Percentiles rank a stretch among this genome's conserved stretches.
Conservation (phyloP, 2,888 invertebrate genomes). For the Drosophila birchii region DNA sequence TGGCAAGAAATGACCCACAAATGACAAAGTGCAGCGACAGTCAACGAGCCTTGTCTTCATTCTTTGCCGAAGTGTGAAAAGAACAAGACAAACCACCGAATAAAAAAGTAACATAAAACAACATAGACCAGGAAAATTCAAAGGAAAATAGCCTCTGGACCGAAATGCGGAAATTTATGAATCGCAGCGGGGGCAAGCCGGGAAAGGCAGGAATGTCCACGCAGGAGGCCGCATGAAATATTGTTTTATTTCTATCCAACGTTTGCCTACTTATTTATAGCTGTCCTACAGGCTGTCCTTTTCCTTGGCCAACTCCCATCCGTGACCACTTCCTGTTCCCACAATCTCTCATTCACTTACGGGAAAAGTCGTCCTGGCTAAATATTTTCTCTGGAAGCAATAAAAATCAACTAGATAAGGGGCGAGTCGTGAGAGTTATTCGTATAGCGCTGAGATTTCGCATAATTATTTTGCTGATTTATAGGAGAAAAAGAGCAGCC, state of each 20-base stretch:
- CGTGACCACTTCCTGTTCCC: background rate
- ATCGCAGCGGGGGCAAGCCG: slow-evolving; percentile 19
- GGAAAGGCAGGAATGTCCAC: background rate
- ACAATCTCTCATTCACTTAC: background rate
- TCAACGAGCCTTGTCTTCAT: slow-evolving; percentile 42
- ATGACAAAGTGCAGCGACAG: slow-evolving; percentile 69
- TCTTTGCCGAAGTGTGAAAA: slow-evolving; percentile 64
- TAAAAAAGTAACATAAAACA: slow-evolving; percentile 15
- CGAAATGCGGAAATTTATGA: slow-evolving; percentile 32
- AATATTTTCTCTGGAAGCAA: slow-evolving; percentile 46
- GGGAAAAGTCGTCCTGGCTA: slow-evolving; percentile 12
- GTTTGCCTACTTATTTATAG: slow-evolving; percentile 37
- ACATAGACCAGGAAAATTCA: slow-evolving; percentile 1
- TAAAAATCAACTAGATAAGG: slow-evolving; percentile 69
- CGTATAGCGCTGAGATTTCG: slow-evolving; percentile 65
- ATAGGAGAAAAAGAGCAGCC: slow-evolving; percentile 52
- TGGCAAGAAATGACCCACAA: slow-evolving; percentile 55
- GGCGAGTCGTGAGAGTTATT: slow-evolving; percentile 63
- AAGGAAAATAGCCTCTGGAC: slow-evolving; percentile 15
- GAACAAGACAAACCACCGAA: slow-evolving; percentile 46
- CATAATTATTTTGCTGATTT: slow-evolving; percentile 75
- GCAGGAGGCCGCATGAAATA: slow-evolving; percentile 36
- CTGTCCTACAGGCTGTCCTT: slow-evolving; percentile 15
- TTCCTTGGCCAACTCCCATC: slow-evolving; percentile 2
- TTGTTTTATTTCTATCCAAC: slow-evolving; percentile 39